phyloP scores from a whole-genome alignment of 2,113 vertebrate species.

The Apodemus sylvaticus region DNA sequence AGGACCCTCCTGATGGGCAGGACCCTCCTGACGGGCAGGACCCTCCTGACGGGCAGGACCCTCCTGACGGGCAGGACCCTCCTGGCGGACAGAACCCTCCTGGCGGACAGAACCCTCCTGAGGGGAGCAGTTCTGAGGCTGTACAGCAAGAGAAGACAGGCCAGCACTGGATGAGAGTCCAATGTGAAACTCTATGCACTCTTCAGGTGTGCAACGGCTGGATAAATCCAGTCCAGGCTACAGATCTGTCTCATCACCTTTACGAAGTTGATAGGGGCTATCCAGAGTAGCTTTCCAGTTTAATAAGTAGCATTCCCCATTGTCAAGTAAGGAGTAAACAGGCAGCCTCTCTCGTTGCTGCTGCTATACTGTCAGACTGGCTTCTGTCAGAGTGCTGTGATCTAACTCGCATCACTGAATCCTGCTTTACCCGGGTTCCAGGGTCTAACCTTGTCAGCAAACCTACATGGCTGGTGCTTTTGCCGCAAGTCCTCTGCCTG shows the following conservation, averaged over 20 bases:
- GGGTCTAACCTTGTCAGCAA: not conserved
- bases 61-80: not conserved
- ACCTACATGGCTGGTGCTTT: not conserved
- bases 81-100: too few relatives aligned
- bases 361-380: not conserved
- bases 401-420: not conserved
- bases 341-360: not conserved
- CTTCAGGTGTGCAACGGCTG: not conserved
- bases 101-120: too few relatives aligned
- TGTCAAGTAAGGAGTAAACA: not conserved
- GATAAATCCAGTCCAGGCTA: not conserved
- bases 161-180: not conserved
- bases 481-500: not conserved
- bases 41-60: too few relatives aligned
- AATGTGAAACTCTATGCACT: not conserved
- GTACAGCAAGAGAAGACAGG: not conserved
- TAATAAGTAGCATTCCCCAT: conserved; percentile 18
- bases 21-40: not conserved
- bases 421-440: not conserved
- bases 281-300: not conserved
- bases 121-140: not conserved
- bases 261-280: not conserved
- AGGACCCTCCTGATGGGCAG: not conserved
- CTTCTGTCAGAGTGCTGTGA: not conserved
- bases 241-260: conserved; percentile 32